phyloP scores from a whole-genome alignment of 2,113 vertebrate species.

The Crotalus tigris region DNA sequence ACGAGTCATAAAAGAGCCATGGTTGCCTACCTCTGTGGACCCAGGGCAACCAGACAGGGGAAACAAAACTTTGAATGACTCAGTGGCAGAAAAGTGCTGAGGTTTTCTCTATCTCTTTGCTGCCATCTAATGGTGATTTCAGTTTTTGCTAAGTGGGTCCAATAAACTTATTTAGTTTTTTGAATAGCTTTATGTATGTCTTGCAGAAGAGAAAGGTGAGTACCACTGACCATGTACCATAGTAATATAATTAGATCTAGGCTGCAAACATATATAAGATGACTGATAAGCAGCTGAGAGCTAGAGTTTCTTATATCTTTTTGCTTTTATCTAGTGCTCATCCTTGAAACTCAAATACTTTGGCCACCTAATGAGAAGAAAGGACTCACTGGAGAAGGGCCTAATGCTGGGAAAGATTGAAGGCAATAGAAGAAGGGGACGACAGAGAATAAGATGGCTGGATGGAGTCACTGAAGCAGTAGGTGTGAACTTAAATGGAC shows the following conservation, averaged over 20 bases:
- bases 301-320: background rate
- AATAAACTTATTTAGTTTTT: background rate
- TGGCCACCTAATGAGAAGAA: no score
- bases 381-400: no score
- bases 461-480: no score
- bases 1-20: no score
- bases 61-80: background rate
- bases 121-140: background rate
- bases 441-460: no score
- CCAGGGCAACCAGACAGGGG: background rate
- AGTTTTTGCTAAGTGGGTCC: background rate
- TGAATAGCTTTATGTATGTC: background rate
- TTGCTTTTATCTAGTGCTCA: background rate
- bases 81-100: background rate
- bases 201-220: conserved; percentile 23
- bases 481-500: no score
- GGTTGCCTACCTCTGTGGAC: no score
- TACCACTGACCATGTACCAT: background rate
- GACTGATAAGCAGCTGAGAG: background rate
- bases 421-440: no score
- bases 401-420: no score
- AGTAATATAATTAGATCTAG: background rate
- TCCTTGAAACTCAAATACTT: background rate
- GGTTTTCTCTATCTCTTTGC: background rate
- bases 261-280: background rate